Evolutionary conservation across 2,113 vertebrate species (phyloP), one percentile per base, ranked within the genome.

Genomic region (Melanerpes aurifrons): DNA sequence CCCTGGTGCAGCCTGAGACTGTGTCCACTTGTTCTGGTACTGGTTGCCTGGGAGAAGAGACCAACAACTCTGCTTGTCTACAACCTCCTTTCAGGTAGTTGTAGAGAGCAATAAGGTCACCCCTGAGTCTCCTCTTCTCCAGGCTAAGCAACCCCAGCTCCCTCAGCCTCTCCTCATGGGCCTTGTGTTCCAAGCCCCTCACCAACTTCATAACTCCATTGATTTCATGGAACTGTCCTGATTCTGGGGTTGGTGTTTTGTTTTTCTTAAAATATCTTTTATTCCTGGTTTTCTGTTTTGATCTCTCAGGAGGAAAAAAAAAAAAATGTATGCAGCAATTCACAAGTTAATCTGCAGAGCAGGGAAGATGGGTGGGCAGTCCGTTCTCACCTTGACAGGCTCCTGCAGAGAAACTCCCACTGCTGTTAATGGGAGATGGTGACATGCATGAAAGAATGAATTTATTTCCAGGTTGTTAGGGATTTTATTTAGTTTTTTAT

Each of bases 391-490:
- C 82, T 81, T 77, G 61, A 35, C 48, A 90, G 57, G 8, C 53
- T 61, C 82, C 64, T 58, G 64, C 73, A 81, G 72, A 82, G 76
- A 81, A 90, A 54, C 35, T 91, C 85, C 56, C 1, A 1, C 63
- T 75, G 0, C 76, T 90, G 66, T 67, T 95, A 86, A 78, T 86
- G 86, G 89, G 87, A 94, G 66, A 62, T 69, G 58, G 75, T 90
- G 79, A 66, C 70, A 81, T 0, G 0, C 47, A 31, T 31, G 50
- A 81, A 91, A 82, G 72, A 92, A 26, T n/a, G 18, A 81, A 83
- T 88, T 90, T 71, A 61, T 74, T 93, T 83, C 72, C 35, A 75
- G 56, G 57, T 62, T 67, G 78, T 73, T 91, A 53, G 20, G 29
- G 3, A 2, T 26, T 77, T 64, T 45, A 1, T 15, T 57, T 78